Percentiles rank a stretch among this genome's conserved stretches.
Conservation (phyloP, 2,113 vertebrate species). For the Anolis sagrei region DNA sequence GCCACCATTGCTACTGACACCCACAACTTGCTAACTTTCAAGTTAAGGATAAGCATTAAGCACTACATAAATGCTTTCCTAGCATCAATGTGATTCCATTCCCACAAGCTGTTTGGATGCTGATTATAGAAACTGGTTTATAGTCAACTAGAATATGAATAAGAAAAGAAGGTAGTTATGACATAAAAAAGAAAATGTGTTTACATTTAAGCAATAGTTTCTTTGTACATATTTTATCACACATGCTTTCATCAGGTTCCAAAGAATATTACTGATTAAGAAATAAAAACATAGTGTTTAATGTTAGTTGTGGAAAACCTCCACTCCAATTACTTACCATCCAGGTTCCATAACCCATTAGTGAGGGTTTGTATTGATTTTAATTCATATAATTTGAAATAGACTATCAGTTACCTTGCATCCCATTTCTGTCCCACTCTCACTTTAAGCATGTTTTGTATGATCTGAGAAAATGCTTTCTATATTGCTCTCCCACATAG, state of each 20-base stretch:
- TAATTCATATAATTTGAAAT: too few species aligned
- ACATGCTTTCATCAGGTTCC: background rate
- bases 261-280: conserved; percentile 8
- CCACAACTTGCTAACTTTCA: background rate
- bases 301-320: background rate
- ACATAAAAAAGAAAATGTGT: background rate
- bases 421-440: background rate
- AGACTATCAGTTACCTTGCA: too few species aligned
- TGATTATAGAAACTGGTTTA: background rate
- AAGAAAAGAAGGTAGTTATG: background rate
- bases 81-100: background rate
- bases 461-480: background rate
- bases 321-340: conserved; percentile 31
- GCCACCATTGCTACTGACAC: background rate
- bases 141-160: background rate
- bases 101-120: background rate
- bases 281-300: too few species aligned
- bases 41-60: background rate
- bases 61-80: background rate
- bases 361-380: background rate
- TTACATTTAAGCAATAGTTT: fast-evolving
- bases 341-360: background rate
- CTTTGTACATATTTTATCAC: background rate
- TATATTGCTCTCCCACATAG: background rate
- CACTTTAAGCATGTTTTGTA: background rate